Conservation (phyloP, 2,113 vertebrate genomes). For the Triplophysa siluroides region DNA sequence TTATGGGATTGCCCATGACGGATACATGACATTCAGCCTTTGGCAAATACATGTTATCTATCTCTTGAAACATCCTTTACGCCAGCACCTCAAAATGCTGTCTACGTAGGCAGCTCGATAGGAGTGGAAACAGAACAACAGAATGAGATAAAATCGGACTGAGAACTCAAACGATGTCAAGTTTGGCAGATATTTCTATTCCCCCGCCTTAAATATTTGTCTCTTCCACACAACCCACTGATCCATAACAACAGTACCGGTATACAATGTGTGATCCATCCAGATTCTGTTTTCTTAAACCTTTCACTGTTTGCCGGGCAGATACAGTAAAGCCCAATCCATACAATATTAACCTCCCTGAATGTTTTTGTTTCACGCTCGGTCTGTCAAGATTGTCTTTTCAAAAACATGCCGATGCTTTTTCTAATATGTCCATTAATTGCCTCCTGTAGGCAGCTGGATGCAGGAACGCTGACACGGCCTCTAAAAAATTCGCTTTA, state of each 20-base stretch:
- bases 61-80: too few relatives aligned
- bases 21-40: too few relatives aligned
- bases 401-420: not conserved
- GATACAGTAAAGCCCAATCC: conserved; percentile 40
- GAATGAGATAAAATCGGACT: not conserved
- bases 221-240: conserved; percentile 3
- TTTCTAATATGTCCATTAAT: conserved; percentile 29
- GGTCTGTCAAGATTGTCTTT: not conserved
- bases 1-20: too few relatives aligned
- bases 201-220: not conserved
- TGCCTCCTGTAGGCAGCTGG: conserved; percentile 22
- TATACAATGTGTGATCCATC: conserved; percentile 19
- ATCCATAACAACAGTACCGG: conserved; percentile 1
- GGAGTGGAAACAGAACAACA: too few relatives aligned
- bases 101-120: too few relatives aligned
- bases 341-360: conserved; percentile 31
- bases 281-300: conserved; percentile 6
- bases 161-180: not conserved
- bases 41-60: too few relatives aligned
- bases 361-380: not conserved
- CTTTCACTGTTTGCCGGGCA: conserved; percentile 35
- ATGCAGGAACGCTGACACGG: conserved; percentile 18
- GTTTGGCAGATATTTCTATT: not conserved
- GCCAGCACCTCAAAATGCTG: too few relatives aligned
- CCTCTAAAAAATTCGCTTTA: conserved; percentile 11